Evolutionary conservation across 2,797 vertebrate species (phyloP).

Genomic region (Falco columbarius): DNA sequence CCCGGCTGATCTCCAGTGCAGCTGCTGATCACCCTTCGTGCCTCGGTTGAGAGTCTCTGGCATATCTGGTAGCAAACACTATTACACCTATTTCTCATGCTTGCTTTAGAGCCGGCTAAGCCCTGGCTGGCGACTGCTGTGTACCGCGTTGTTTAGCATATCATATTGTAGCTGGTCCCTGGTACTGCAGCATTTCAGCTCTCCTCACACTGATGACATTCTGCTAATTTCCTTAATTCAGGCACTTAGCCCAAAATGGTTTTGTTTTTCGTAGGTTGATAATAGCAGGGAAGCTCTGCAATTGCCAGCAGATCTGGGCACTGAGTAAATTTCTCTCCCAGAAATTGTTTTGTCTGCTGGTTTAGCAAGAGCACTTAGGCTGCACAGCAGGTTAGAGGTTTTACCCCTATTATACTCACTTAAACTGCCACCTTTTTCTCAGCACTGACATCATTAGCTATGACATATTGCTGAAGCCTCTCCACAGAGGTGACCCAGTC

Average conservation of each 20-base stretch:
- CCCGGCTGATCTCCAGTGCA: neutral
- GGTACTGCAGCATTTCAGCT: neutral
- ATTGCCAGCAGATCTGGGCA: neutral
- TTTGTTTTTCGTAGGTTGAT: neutral
- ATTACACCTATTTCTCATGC: neutral
- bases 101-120: neutral
- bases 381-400: slow-evolving; percentile 46
- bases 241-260: neutral
- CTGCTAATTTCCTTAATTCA: neutral
- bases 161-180: neutral
- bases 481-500: slow-evolving; percentile 39
- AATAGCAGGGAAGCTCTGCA: neutral
- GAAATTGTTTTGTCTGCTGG: slow-evolving; percentile 19
- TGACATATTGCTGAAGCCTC: slow-evolving; percentile 33
- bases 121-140: neutral
- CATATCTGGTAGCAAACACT: neutral
- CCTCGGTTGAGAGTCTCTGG: neutral
- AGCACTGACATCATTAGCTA: slow-evolving; percentile 33
- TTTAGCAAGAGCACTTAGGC: neutral
- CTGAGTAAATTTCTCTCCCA: neutral
- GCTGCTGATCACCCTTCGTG: accelerated
- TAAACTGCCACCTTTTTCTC: slow-evolving; percentile 42
- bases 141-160: accelerated
- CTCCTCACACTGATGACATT: neutral
- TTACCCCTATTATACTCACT: slow-evolving; percentile 38